Evolutionary conservation across 2,888 invertebrate species (phyloP), one percentile per base, ranked within the genome.

Genomic region (Rhodophaea formosa): DNA sequence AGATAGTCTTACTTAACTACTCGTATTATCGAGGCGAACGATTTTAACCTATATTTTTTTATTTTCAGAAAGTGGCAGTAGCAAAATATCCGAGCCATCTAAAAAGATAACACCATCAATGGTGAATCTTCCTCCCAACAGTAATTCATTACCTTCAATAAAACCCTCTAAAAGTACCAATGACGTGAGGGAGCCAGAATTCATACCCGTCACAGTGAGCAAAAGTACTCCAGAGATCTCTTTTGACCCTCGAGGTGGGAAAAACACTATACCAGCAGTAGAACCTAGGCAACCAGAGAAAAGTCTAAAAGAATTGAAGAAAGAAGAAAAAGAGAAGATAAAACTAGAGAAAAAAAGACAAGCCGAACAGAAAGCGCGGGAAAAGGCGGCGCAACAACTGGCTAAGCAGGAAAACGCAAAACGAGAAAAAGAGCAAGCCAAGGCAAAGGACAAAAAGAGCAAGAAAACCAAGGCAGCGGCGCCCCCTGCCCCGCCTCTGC

Each of bases 331-430:
- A 56, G 81, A 82, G 59, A 77, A 81, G 57, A 79, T 77, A 54
- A 80, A 75, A 59, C 8, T 75, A n/a, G 83, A 88, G 12, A 88
- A 86, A 63, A 76, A 80, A 61, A 66, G 71, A 53, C 23, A 74
- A 53, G 64, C 64, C 0, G 80, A 80, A 61, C 77, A 79, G 55
- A 79, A 79, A 57, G 79, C 76, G 57, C 71, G 67, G 29, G 77
- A 80, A 2, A 80, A 77, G 58, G 60, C 71, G 30, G 72, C 68
- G 29, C 72, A 65, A 35, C 62, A 69, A 53, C 66, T 66, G 54
- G 68, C 60, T 0, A 73, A 75, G 45, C 71, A 69, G 58, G 67
- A 72, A 59, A 70, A 71, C 56, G 70, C 65, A 42, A 63, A 62
- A 45, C 59, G 58, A 56, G 32, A 32, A 32, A 30, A 17, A n/a